These are phyloP conservation scores for Orchesella flavescens DNA, from an alignment of 2,888 invertebrate species.

Conservation along the genomic window DNA sequence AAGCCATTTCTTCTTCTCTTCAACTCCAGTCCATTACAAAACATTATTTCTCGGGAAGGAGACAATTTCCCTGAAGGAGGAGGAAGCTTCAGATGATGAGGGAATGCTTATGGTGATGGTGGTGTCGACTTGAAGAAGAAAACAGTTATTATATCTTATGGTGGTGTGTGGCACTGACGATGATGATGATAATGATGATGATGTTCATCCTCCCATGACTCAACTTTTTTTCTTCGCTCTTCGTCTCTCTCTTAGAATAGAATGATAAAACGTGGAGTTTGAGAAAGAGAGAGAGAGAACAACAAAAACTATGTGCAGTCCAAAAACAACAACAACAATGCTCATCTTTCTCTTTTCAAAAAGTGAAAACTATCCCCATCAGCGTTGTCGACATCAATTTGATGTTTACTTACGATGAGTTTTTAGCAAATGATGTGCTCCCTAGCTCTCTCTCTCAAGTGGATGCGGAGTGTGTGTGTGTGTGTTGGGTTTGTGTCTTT, in stretches of 20 bases:
- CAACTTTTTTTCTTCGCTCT: constrained; percentile 14
- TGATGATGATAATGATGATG: neutral
- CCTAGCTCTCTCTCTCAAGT: no score
- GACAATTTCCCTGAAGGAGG: no score
- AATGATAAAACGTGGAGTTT: constrained; percentile 3
- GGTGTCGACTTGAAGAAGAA: constrained; percentile 7
- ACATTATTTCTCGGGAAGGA: no score
- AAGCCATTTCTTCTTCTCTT: no score
- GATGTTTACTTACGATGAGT: no score
- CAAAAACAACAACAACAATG: no score
- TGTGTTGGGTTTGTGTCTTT: no score
- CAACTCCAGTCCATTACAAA: no score
- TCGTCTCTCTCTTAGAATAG: neutral
- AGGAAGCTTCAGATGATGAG: neutral
- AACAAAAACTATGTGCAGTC: neutral
- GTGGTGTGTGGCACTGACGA: neutral
- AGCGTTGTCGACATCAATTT: neutral
- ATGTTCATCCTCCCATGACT: constrained; percentile 26
- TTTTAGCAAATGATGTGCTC: no score
- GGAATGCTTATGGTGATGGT: neutral
- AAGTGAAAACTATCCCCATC: constrained; percentile 19
- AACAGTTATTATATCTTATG: neutral
- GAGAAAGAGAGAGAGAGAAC: neutral
- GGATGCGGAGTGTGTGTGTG: no score
- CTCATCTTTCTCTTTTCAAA: neutral